These are phyloP conservation scores for Gobiocypris rarus DNA, from an alignment of 2,113 vertebrate species.

Conservation along the genomic window DNA sequence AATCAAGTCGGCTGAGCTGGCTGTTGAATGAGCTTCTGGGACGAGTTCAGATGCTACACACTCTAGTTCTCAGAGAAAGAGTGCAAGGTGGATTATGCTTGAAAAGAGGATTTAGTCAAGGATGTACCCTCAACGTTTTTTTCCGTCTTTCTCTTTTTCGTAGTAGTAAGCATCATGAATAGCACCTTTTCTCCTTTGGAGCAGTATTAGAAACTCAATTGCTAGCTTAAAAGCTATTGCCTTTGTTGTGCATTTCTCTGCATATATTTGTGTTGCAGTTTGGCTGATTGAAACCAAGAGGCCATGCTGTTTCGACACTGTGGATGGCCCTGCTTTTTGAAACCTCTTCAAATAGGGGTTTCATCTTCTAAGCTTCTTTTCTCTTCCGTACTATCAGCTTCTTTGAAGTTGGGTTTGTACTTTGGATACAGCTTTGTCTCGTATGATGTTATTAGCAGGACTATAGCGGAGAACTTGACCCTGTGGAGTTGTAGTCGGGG, in stretches of 20 bases:
- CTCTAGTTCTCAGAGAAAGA: slow-evolving; percentile 96
- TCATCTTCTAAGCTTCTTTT: slow-evolving; percentile 82
- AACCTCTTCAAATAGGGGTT: slow-evolving; percentile 79
- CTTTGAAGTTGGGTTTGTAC: slow-evolving; percentile 93
- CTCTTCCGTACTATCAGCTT: slow-evolving; percentile 82
- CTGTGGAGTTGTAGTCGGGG: slow-evolving; percentile 83
- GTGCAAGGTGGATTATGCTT: slow-evolving; percentile 96
- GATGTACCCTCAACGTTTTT: slow-evolving; percentile 95
- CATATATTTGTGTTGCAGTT: slow-evolving; percentile 93
- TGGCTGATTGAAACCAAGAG: slow-evolving; percentile 84
- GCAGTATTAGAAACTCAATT: slow-evolving; percentile 94
- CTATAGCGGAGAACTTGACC: slow-evolving; percentile 86
- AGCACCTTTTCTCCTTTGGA: slow-evolving; percentile 85
- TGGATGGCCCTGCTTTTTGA: slow-evolving; percentile 87
- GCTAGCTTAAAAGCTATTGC: slow-evolving; percentile 89
- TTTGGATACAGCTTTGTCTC: slow-evolving; percentile 83
- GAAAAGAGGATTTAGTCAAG: slow-evolving; percentile 99
- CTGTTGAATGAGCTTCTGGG: slow-evolving; percentile 87
- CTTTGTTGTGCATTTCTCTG: slow-evolving; percentile 99
- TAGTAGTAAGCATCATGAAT: slow-evolving; percentile 87
- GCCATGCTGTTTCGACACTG: slow-evolving; percentile 86
- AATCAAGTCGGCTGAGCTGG: slow-evolving; percentile 90
- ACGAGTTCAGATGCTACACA: slow-evolving; percentile 98
- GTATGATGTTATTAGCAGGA: slow-evolving; percentile 90
- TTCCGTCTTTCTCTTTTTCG: slow-evolving; percentile 44